Conservation (phyloP, 2,797 vertebrate species). For the Distichodus sexfasciatus region DNA sequence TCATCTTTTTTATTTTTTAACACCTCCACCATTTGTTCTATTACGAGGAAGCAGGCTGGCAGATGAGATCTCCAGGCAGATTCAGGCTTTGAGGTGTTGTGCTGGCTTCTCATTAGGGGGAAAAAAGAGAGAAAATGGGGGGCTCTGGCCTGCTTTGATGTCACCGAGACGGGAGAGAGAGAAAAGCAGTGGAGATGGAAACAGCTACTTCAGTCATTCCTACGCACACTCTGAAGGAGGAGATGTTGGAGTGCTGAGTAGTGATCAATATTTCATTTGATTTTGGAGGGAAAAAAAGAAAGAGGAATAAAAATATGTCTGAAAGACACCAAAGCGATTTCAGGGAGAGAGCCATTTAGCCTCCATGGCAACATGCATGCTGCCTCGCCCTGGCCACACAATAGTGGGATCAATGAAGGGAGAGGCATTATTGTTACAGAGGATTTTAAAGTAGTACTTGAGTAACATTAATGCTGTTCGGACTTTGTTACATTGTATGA, state of each 20-base stretch:
- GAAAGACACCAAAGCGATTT: not conserved
- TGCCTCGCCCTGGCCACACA: not conserved
- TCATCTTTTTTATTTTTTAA: conserved; percentile 30
- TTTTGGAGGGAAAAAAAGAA: conserved; percentile 5
- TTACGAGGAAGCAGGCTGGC: conserved; percentile 46
- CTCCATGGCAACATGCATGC: not conserved
- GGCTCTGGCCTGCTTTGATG: conserved; percentile 48
- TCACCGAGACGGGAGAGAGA: conserved; percentile 31
- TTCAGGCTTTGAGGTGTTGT: conserved; percentile 48
- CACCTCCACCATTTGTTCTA: conserved; percentile 51
- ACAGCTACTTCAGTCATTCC: conserved; percentile 26
- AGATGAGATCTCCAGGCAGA: conserved; percentile 51
- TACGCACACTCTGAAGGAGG: not conserved
- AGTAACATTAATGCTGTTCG: not conserved
- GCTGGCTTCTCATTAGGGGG: conserved; percentile 51
- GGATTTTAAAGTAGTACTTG: not conserved
- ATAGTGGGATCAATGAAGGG: not conserved
- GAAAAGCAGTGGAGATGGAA: conserved; percentile 2
- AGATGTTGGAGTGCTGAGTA: not conserved
- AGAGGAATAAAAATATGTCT: not conserved
- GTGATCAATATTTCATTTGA: conserved; percentile 44
- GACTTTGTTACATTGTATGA: too few relatives aligned
- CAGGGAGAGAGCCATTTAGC: not conserved
- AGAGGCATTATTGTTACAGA: not conserved
- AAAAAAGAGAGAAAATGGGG: not conserved